Conservation (phyloP, 2,888 invertebrate genomes). For the Rhingia rostrata region DNA sequence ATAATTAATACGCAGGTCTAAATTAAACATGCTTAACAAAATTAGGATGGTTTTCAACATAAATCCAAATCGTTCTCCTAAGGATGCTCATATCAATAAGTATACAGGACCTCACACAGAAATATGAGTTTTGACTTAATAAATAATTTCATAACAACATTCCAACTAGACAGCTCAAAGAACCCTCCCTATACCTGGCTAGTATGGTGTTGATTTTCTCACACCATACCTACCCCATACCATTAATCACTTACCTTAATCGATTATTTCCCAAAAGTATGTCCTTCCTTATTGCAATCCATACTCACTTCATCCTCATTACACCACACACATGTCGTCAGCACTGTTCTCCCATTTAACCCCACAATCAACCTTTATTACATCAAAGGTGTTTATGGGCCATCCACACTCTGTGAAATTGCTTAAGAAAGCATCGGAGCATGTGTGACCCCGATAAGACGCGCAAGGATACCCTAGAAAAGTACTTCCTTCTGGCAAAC, state of each 20-base stretch:
- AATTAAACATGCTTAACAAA: too few relatives aligned
- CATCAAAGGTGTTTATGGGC: conserved; percentile 73
- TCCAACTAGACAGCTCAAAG: not conserved
- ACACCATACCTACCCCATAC: not conserved
- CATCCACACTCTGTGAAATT: conserved; percentile 70
- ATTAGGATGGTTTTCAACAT: too few relatives aligned
- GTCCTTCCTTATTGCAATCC: conserved; percentile 8
- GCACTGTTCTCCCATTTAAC: not conserved
- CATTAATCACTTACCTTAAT: not conserved
- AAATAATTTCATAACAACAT: not conserved
- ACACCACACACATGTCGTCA: conserved; percentile 11
- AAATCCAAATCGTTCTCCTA: too few relatives aligned
- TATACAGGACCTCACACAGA: too few relatives aligned
- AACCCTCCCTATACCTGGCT: not conserved
- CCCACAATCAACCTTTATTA: conserved; percentile 64
- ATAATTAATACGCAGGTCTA: too few relatives aligned
- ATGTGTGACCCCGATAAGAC: conserved; percentile 72
- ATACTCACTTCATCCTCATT: conserved; percentile 39
- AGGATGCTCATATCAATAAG: too few relatives aligned
- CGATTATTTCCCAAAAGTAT: conserved; percentile 7
- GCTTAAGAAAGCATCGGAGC: conserved; percentile 70
- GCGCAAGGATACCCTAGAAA: conserved; percentile 23
- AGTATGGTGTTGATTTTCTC: not conserved
- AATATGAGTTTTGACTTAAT: too few relatives aligned
- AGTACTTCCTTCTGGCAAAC: conserved; percentile 53